Base-by-base conservation (phyloP, 1,140 invertebrate genomes). In the Hyles vespertilio region DNA sequence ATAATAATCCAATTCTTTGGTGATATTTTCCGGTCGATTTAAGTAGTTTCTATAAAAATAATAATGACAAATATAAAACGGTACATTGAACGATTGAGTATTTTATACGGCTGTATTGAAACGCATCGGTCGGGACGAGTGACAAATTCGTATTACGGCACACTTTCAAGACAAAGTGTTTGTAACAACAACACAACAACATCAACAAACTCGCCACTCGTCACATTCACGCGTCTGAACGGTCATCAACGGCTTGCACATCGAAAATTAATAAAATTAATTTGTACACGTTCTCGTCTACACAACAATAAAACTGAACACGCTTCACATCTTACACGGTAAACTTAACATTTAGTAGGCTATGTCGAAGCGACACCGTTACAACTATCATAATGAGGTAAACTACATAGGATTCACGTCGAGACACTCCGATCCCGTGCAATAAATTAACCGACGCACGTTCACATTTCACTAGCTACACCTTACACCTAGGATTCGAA, bases 301-400 rank as follows among this genome's bases (percentile, higher is more conserved):
- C 55, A 62, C 65, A 72, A 77, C 63, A 32, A 55, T 34, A 60
- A 74, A 69, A 68, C 69, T 82, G 75, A 79, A 80, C 78, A 84
- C 79, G 81, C 72, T 79, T 83, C 81, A 85, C 80, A 85, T 71
- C 81, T 84, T 87, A 87, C 54, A 75, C 56, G 58, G 68, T 82
- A 82, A 78, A 80, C 83, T 88, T 86, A 86, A 85, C 64, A 75
- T 78, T 40, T 85, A 88, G 81, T 88, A 88, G 85, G 85, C 85
- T 85, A 79, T 82, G 85, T 84, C 84, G 84, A 76, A 80, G 79
- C 77, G 83, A 85, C 81, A 80, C 77, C 60, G 66, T 72, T 87
- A 85, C 74, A 79, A 79, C 81, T 87, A 87, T 77, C 63, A 75
- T 77, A 83, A 64, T 85, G 84, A 87, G 84, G 84, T 87, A 87